Base-by-base conservation (phyloP, 2,113 vertebrate species). In the Oreochromis tanganicae region DNA sequence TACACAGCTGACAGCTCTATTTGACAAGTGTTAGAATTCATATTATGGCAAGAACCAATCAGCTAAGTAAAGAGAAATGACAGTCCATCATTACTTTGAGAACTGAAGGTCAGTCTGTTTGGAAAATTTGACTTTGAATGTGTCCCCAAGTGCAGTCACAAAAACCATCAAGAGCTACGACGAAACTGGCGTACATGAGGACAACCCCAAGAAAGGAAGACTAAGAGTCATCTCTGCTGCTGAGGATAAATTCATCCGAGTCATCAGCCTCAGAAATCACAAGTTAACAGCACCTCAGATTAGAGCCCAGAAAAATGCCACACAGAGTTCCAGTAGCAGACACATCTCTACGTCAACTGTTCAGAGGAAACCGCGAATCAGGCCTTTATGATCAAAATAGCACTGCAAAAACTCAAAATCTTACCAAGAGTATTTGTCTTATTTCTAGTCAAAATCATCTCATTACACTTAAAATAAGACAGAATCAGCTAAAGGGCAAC, bases 161-260 rank as follows among this genome's bases (percentile, higher is more conserved):
- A 0, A 61, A 63, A 63, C 59, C 59, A 61, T 6, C 57, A 61
- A 0, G 9, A 17, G 29, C 57, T 19, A 34, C 1, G 2, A 63
- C 0, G 0, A 63, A 63, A 63, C 29, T 63, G 9, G 16, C 1
- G 1, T 17, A 63, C 16, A 63, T 6, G 29, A 34, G 29, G 29
- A 34, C 59, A 17, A 34, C 57, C 57, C 29, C 57, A 2, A 4
- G 29, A 34, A 61, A 61, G 29, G 16, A 61, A 34, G 29, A 61
- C 16, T 1, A 34, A 34, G 10, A 3, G 29, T 61, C 29, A 61
- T 9, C 57, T 34, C 57, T 61, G 29, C 29, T 34, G 29, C 57
- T 61, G 56, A 59, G 56, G 2, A 59, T 59, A 29, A 59, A 59
- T 29, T 29, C 55, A 56, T 2, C 55, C 0, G 21, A 27, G 21